These are phyloP conservation scores for Crypturellus undulatus DNA, from an alignment of 2,113 vertebrate genomes.

Conservation along the genomic window DNA sequence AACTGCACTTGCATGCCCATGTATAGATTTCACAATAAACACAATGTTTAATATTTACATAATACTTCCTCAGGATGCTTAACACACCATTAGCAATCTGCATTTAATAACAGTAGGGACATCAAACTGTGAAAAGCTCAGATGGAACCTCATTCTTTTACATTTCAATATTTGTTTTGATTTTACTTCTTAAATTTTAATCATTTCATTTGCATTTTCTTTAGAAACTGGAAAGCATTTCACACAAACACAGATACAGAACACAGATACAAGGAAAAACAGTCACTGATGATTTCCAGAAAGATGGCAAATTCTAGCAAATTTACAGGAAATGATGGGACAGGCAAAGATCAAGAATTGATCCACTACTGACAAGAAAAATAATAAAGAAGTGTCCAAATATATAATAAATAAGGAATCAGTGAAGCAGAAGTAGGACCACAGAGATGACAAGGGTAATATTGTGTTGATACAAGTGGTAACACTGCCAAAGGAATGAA, in stretches of 20 bases:
- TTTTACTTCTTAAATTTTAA: background rate
- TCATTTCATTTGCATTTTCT: background rate
- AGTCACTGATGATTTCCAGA: background rate
- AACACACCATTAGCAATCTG: background rate
- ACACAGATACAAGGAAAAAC: background rate
- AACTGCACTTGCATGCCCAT: background rate
- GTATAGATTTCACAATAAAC: background rate
- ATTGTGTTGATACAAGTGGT: background rate
- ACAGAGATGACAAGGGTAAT: background rate
- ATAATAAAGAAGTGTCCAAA: background rate
- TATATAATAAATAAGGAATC: background rate
- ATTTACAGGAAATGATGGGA: background rate
- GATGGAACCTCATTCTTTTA: background rate
- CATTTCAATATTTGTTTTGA: background rate
- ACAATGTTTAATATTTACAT: background rate
- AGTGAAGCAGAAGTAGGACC: background rate
- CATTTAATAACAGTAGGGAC: background rate
- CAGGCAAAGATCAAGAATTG: background rate
- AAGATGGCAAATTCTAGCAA: background rate
- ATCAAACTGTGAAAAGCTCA: background rate
- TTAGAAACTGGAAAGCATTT: background rate
- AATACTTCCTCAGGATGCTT: background rate
- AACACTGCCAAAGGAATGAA: slow-evolving; percentile 2
- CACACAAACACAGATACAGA: background rate
- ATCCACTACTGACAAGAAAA: background rate